phyloP scores from a whole-genome alignment of 2,888 invertebrate genomes.

The Andrena bicolor region DNA sequence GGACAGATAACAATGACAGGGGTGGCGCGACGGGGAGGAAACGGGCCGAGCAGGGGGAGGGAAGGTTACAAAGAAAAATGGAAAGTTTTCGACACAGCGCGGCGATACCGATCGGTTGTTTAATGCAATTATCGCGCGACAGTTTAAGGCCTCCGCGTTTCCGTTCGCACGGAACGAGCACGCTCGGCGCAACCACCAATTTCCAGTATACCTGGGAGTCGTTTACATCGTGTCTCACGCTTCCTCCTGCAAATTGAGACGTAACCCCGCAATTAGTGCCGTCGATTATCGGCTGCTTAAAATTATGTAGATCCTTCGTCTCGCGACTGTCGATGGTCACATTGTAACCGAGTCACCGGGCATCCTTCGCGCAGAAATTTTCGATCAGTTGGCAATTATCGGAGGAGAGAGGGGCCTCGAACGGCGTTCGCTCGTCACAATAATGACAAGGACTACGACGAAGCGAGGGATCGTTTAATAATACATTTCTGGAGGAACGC shows the following conservation, averaged over 20 bases:
- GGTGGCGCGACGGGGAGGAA: slow-evolving; percentile 6
- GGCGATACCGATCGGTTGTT: slow-evolving; percentile 56
- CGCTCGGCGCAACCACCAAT: slow-evolving; percentile 12
- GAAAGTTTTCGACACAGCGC: not conserved
- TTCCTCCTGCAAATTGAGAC: slow-evolving; percentile 12
- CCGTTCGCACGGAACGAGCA: slow-evolving; percentile 8
- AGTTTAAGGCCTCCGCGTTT: slow-evolving; percentile 25
- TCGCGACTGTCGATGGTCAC: not conserved
- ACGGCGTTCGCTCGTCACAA: not conserved
- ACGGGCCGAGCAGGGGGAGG: not conserved
- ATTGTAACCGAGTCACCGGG: not conserved
- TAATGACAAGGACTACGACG: slow-evolving; percentile 37
- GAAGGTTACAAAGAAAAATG: not conserved
- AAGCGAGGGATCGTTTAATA: slow-evolving; percentile 32
- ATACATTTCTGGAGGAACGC: slow-evolving; percentile 19
- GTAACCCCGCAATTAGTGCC: slow-evolving; percentile 13
- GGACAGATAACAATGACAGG: slow-evolving; percentile 61
- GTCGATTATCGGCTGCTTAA: slow-evolving; percentile 33
- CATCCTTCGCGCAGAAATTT: not conserved
- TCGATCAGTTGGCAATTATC: slow-evolving; percentile 30
- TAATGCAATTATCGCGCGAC: slow-evolving; percentile 50
- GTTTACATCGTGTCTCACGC: slow-evolving; percentile 6
- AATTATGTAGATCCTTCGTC: slow-evolving; percentile 43
- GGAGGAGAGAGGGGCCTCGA: not conserved
- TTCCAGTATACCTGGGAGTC: slow-evolving; percentile 1